Conservation (phyloP, 2,113 vertebrate genomes). For the Ctenomys sociabilis region DNA sequence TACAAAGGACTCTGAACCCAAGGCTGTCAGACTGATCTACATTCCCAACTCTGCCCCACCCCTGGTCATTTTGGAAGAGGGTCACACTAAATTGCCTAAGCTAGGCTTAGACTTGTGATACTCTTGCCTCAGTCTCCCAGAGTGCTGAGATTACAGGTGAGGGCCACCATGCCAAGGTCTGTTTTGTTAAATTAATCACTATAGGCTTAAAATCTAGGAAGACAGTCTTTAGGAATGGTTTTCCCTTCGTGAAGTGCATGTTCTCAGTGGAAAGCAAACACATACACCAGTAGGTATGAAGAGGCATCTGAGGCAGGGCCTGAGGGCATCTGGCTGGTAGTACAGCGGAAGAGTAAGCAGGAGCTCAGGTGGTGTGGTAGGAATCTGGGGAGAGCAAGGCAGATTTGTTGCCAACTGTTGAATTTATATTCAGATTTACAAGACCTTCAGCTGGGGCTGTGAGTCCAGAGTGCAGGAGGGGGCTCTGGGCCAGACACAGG, state of each 20-base stretch:
- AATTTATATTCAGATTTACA: conserved; percentile 7
- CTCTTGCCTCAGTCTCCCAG: background rate
- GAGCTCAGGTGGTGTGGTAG: background rate
- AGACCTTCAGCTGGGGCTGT: background rate
- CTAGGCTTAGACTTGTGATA: background rate
- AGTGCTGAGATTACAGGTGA: background rate
- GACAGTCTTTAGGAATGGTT: conserved; percentile 1
- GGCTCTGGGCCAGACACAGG: background rate
- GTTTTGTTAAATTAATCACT: background rate
- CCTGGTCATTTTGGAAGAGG: background rate
- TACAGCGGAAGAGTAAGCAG: background rate
- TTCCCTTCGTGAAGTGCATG: background rate
- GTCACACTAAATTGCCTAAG: background rate
- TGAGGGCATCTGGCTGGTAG: background rate
- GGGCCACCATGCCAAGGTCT: background rate
- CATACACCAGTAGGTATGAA: background rate
- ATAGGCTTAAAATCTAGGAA: conserved; percentile 35
- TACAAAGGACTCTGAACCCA: background rate
- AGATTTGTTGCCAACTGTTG: background rate
- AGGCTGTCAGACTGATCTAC: background rate
- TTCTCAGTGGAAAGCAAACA: conserved; percentile 34
- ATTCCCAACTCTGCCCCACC: background rate
- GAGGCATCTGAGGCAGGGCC: background rate
- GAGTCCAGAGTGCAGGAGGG: conserved; percentile 14
- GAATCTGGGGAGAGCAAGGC: background rate